Percentiles rank a stretch among this genome's conserved stretches.
Conservation (phyloP, 2,113 vertebrate genomes). For the Edolisoma coerulescens region DNA sequence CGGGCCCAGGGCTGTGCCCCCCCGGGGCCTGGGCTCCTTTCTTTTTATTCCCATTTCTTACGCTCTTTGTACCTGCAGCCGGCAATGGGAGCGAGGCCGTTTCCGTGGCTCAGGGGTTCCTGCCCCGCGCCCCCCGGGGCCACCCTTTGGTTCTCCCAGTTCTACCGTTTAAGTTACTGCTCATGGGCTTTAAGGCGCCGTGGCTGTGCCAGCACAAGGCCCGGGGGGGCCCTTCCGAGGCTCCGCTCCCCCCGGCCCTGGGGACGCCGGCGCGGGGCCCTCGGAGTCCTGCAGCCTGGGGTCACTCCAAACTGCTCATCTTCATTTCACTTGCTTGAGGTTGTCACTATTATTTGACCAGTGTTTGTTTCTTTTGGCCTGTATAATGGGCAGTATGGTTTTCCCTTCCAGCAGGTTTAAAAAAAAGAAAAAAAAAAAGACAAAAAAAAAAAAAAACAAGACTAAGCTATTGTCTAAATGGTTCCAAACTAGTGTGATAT, state of each 20-base stretch:
- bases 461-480: conserved; percentile 32
- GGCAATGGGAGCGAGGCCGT: neutral
- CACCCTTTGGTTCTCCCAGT: neutral
- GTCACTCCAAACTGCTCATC: neutral
- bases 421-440: neutral
- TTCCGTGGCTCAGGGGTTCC: neutral
- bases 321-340: conserved; percentile 50
- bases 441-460: neutral
- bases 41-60: conserved; percentile 48
- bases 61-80: neutral
- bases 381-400: neutral
- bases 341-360: conserved; percentile 20
- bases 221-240: neutral
- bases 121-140: neutral
- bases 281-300: neutral
- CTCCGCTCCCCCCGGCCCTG: neutral
- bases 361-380: conserved; percentile 25
- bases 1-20: neutral
- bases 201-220: neutral
- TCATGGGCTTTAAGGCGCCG: neutral
- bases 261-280: neutral
- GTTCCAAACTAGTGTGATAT: conserved; percentile 42
- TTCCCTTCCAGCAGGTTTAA: conserved; percentile 30
- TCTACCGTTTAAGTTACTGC: neutral
- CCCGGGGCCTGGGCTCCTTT: neutral